Evolutionary conservation across 2,113 vertebrate genomes (phyloP).

Genomic region (Catharus minimus): DNA sequence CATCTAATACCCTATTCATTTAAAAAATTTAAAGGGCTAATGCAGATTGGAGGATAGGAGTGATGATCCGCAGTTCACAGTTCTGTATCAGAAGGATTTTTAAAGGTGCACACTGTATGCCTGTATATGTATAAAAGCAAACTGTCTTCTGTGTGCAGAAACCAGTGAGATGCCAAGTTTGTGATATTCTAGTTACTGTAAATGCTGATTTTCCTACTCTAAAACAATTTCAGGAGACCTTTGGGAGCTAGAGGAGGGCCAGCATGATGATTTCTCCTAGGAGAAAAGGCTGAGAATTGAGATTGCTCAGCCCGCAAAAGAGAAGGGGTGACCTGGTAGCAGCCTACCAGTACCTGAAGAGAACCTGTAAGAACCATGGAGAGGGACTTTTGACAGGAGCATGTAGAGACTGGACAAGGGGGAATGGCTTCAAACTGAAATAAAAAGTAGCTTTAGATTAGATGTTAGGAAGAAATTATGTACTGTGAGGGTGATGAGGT

Average conservation of each 20-base stretch:
- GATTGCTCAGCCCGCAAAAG: background rate
- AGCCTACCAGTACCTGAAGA: background rate
- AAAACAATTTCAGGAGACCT: background rate
- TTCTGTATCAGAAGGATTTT: background rate
- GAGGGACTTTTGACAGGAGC: background rate
- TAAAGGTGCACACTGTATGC: background rate
- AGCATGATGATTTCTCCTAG: background rate
- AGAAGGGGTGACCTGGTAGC: background rate
- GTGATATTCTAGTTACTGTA: background rate
- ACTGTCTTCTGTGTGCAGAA: background rate
- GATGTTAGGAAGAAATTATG: background rate
- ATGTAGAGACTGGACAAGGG: background rate
- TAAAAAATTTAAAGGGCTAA: background rate
- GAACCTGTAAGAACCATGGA: background rate
- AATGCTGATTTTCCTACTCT: background rate
- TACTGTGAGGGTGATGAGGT: background rate
- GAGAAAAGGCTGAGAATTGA: background rate
- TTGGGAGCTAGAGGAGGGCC: background rate
- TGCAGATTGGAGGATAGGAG: background rate
- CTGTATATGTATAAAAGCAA: background rate
- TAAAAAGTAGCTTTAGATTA: background rate
- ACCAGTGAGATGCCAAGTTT: background rate
- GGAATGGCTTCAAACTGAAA: background rate
- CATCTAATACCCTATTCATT: background rate
- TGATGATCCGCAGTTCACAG: background rate